Evolutionary conservation across 2,888 invertebrate genomes (phyloP).

Genomic region (Tupiocoris notatus): DNA sequence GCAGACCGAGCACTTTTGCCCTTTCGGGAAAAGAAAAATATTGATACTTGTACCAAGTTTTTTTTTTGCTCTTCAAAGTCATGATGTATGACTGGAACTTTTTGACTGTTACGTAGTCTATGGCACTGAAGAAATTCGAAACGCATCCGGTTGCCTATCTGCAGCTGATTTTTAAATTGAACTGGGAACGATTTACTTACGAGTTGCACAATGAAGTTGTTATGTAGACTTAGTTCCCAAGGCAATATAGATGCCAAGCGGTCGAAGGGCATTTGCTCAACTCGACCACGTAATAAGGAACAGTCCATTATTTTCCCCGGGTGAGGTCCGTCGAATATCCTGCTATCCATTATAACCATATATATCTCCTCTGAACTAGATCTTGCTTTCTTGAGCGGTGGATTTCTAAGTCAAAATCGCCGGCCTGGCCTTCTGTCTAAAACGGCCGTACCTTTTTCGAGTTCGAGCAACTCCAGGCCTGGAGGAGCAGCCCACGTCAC

Average conservation of each 20-base stretch:
- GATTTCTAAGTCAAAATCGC: constrained; percentile 18
- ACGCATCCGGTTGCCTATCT: no score
- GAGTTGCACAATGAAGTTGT: background rate
- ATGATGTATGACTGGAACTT: no score
- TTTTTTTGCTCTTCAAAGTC: no score
- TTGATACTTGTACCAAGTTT: no score
- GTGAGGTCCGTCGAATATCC: background rate
- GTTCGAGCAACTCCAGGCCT: background rate
- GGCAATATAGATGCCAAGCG: no score
- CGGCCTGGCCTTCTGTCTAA: background rate
- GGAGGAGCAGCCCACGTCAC: constrained; percentile 11
- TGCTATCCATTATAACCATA: background rate
- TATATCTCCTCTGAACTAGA: background rate
- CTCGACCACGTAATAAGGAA: background rate
- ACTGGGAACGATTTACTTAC: no score
- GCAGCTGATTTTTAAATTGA: no score
- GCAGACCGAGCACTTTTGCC: no score
- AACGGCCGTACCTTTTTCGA: constrained; percentile 6
- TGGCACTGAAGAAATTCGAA: no score
- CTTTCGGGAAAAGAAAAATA: no score
- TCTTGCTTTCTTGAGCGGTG: background rate
- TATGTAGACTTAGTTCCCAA: background rate
- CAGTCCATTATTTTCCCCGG: background rate
- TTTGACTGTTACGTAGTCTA: no score
- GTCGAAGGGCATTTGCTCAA: background rate